Conservation (phyloP, 2,797 vertebrate species). For the Thalassophryne amazonica region DNA sequence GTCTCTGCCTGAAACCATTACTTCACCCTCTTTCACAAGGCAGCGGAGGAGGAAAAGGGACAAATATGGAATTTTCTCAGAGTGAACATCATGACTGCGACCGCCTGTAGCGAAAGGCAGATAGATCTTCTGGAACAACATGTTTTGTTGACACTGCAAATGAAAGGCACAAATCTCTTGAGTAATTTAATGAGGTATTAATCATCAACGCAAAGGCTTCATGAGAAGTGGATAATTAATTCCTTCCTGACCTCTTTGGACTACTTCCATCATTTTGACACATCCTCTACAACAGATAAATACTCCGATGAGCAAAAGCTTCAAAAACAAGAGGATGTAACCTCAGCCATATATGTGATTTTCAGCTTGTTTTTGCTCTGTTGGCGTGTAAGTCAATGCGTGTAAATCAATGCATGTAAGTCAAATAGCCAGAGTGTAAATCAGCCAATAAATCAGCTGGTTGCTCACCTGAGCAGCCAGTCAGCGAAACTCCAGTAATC, state of each 20-base stretch:
- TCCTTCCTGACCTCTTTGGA: constrained; percentile 23
- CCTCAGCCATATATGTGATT: constrained; percentile 41
- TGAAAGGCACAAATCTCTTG: constrained; percentile 21
- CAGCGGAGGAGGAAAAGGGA: constrained; percentile 28
- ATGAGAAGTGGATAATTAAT: constrained; percentile 27
- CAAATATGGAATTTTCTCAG: constrained; percentile 59
- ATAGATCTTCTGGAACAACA: constrained; percentile 35
- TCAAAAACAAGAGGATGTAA: constrained; percentile 8
- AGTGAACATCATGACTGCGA: constrained; percentile 27
- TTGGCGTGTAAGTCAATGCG: no score
- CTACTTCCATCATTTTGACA: constrained; percentile 21
- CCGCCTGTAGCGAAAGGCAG: constrained; percentile 21
- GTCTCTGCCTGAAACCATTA: constrained; percentile 20
- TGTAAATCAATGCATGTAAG: constrained; percentile 19
- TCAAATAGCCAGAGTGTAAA: constrained; percentile 31
- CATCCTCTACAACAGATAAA: constrained; percentile 25
- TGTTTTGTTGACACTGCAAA: constrained; percentile 49
- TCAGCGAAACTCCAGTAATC: constrained; percentile 57
- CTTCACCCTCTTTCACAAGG: constrained; percentile 26
- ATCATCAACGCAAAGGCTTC: constrained; percentile 31
- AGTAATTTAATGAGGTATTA: constrained; percentile 34
- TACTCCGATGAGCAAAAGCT: not conserved
- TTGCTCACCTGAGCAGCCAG: constrained; percentile 59
- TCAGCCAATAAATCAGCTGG: constrained; percentile 47
- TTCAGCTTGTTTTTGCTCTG: no score